phyloP scores from a whole-genome alignment of 2,888 invertebrate species.

The Mythimna loreyi region DNA sequence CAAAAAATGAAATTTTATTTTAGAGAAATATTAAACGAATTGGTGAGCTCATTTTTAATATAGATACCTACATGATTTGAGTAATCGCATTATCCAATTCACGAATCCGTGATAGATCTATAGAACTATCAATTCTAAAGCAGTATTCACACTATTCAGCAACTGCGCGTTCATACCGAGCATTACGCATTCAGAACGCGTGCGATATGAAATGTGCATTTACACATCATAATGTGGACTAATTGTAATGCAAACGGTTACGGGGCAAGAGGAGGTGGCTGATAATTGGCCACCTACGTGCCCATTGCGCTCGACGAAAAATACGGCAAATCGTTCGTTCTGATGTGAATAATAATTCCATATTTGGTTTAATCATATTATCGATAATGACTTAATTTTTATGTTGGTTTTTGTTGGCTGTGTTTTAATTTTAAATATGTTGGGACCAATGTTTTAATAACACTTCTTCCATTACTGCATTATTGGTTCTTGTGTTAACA shows the following conservation, averaged over 20 bases:
- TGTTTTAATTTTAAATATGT: background rate
- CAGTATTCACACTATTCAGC: constrained; percentile 44
- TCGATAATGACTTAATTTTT: constrained; percentile 48
- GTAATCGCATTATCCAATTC: background rate
- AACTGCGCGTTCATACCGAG: constrained; percentile 22
- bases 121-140: constrained; percentile 43
- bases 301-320: constrained; percentile 47
- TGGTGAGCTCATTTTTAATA: background rate
- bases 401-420: constrained; percentile 5
- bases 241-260: constrained; percentile 74
- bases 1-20: constrained; percentile 7
- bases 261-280: constrained; percentile 50
- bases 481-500: no score
- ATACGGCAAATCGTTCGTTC: constrained; percentile 52
- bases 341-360: constrained; percentile 58
- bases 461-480: background rate
- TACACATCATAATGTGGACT: constrained; percentile 76
- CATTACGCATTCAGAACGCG: constrained; percentile 67
- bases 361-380: constrained; percentile 50
- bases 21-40: background rate
- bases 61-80: background rate
- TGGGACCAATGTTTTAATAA: background rate
- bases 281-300: constrained; percentile 67
- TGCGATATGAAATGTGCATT: constrained; percentile 73
- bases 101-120: constrained; percentile 2